A percentile compares a stretch with the other conserved stretches of the same genome.
phyloP scores from a whole-genome alignment of 92 coral and sea anemone genomes.

The Virgularia gustaviana region DNA sequence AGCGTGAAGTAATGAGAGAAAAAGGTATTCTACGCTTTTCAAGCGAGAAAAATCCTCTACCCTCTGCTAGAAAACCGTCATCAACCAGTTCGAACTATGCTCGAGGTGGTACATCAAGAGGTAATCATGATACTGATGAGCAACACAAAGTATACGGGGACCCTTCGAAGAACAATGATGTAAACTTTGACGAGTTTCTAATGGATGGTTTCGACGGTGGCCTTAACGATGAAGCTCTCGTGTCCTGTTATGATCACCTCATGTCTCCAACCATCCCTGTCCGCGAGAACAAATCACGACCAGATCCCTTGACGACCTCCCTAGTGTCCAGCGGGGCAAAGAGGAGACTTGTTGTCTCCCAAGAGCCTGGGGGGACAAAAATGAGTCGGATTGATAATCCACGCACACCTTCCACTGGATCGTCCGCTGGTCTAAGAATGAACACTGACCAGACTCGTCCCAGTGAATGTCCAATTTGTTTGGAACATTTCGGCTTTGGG shows the following conservation, averaged over 20 bases:
- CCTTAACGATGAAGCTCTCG: conserved; percentile 16
- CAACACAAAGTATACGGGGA: not conserved
- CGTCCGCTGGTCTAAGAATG: not conserved
- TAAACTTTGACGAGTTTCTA: not conserved
- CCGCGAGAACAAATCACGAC: not conserved
- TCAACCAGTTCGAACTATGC: not conserved
- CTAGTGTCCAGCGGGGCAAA: conserved; percentile 4
- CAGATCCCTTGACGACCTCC: no score
- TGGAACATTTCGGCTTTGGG: conserved; percentile 15
- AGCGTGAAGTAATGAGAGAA: no score
- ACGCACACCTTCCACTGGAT: not conserved
- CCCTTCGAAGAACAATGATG: not conserved
- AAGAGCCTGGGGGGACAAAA: conserved; percentile 1
- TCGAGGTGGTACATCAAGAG: not conserved
- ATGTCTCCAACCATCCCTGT: conserved; percentile 30
- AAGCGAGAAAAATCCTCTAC: no score
- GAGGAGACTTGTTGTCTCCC: conserved; percentile 12
- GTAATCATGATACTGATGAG: not conserved
- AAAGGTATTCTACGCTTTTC: no score
- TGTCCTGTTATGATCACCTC: conserved; percentile 16
- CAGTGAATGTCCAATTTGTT: conserved; percentile 14
- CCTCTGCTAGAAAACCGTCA: not conserved
- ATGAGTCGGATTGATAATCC: not conserved
- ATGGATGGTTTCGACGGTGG: conserved; percentile 10
- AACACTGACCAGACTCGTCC: not conserved